These are phyloP conservation scores for Platyrinchus mystaceus DNA, from an alignment of 2,797 vertebrate genomes.

Conservation along the genomic window DNA sequence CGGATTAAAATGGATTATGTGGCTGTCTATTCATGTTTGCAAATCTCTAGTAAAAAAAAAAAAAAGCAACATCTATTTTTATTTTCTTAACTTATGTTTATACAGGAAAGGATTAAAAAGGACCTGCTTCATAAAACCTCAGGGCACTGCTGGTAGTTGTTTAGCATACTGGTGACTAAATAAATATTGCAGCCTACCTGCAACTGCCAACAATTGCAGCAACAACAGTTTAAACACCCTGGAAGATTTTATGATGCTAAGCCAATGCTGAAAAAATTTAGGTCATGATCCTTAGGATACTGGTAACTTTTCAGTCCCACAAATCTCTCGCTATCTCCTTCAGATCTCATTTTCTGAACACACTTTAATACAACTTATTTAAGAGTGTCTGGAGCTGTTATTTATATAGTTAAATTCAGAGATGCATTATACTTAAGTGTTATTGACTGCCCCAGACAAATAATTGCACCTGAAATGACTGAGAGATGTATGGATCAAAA, in stretches of 20 bases:
- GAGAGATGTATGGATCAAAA: constrained; percentile 24
- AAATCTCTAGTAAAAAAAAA: neutral
- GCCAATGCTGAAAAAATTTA: neutral
- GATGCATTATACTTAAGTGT: neutral
- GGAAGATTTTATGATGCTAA: neutral
- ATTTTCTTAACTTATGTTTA: neutral
- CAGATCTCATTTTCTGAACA: neutral
- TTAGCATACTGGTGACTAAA: neutral
- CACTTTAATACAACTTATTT: neutral
- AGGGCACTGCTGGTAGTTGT: neutral
- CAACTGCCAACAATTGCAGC: neutral
- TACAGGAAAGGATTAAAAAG: neutral
- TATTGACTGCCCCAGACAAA: neutral
- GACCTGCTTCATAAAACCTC: neutral
- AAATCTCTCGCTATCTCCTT: constrained; percentile 1
- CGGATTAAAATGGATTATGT: neutral
- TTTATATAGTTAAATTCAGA: neutral
- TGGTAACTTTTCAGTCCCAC: neutral
- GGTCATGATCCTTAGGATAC: neutral
- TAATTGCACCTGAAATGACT: constrained; percentile 42
- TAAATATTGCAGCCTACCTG: neutral
- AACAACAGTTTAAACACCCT: neutral
- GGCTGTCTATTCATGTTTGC: neutral
- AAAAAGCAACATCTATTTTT: neutral
- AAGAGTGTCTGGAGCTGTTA: neutral